phyloP scores from a whole-genome alignment of 2,797 vertebrate genomes.

The Falco peregrinus region DNA sequence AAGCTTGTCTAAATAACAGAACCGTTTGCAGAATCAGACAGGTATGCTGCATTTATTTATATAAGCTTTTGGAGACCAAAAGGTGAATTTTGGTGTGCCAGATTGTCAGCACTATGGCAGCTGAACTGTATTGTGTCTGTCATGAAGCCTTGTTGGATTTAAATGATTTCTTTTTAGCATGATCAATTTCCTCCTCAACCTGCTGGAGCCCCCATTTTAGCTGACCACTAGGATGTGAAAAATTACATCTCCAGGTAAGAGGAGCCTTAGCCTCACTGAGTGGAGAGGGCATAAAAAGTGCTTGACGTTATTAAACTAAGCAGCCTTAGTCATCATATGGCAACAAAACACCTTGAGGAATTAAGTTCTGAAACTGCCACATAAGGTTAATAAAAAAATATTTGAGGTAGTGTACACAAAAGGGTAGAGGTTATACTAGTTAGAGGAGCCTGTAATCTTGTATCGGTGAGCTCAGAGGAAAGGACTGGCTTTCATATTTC shows the following conservation, averaged over 20 bases:
- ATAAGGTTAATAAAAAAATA: background rate
- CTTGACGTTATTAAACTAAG: background rate
- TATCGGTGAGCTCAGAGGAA: background rate
- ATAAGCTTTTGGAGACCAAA: background rate
- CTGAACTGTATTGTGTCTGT: background rate
- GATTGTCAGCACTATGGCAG: background rate
- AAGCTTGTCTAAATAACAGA: slow-evolving; percentile 27
- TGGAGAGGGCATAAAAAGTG: background rate
- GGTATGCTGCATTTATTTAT: slow-evolving; percentile 13
- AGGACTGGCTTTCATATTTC: background rate
- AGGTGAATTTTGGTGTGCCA: background rate
- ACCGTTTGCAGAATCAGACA: background rate
- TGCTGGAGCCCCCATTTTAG: background rate
- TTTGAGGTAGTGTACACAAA: background rate
- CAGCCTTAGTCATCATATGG: background rate
- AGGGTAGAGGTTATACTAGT: background rate
- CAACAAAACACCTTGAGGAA: background rate
- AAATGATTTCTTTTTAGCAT: background rate
- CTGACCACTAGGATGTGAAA: background rate
- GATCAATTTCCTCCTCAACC: background rate
- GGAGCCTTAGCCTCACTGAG: background rate
- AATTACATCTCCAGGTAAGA: background rate
- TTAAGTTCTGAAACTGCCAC: slow-evolving; percentile 7
- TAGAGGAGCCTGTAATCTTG: background rate
- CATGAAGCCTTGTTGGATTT: background rate